Percentiles rank a stretch among this genome's conserved stretches.
These are phyloP conservation scores for Invenusta paracnida DNA, from an alignment of 2,888 invertebrate species.

Conservation along the genomic window DNA sequence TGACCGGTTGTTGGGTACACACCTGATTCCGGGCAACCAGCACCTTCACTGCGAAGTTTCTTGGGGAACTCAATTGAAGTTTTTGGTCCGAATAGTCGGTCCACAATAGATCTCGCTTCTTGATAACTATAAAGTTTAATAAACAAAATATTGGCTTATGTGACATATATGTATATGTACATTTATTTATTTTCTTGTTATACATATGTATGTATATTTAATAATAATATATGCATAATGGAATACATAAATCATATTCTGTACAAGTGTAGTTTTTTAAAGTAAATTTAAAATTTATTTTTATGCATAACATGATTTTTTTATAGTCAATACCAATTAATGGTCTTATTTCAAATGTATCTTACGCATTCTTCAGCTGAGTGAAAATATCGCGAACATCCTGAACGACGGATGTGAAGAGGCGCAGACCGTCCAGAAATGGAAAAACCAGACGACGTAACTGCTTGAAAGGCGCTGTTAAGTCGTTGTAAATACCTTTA, in stretches of 20 bases:
- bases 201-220: not conserved
- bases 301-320: too few relatives aligned
- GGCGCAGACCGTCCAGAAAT: constrained; percentile 45
- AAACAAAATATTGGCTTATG: too few relatives aligned
- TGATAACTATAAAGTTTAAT: not conserved
- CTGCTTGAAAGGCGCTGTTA: constrained; percentile 45
- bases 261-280: too few relatives aligned
- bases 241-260: too few relatives aligned
- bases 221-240: too few relatives aligned
- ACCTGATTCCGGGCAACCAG: not conserved
- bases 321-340: too few relatives aligned
- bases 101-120: constrained; percentile 47
- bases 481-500: not conserved
- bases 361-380: constrained; percentile 48
- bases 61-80: constrained; percentile 49
- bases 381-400: constrained; percentile 47
- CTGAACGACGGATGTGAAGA: constrained; percentile 44
- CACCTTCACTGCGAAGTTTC: constrained; percentile 33
- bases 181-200: too few relatives aligned
- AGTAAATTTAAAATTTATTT: too few relatives aligned
- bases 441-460: constrained; percentile 46
- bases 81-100: constrained; percentile 50
- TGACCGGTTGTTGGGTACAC: not conserved
- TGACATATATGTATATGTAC: too few relatives aligned
- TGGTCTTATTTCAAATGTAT: too few relatives aligned